Evolutionary conservation across 2,113 vertebrate species (phyloP).

Genomic region (Ictidomys tridecemlineatus): DNA sequence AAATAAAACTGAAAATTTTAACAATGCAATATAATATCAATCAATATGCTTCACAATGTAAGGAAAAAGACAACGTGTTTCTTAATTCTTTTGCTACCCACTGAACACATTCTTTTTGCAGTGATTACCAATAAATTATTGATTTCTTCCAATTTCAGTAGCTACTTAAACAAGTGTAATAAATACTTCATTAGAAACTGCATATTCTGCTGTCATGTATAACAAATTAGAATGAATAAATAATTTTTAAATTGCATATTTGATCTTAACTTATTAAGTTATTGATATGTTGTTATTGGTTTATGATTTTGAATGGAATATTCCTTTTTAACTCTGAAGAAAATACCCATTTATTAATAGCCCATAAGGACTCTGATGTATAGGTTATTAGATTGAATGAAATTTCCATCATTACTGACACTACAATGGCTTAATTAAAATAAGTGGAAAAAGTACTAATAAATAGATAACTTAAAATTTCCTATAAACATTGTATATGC

Average conservation of each 20-base stretch:
- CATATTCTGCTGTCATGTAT: too few relatives aligned
- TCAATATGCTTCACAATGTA: not conserved
- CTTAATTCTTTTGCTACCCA: not conserved
- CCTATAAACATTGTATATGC: not conserved
- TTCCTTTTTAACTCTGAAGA: conserved; percentile 4
- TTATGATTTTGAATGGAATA: conserved; percentile 34
- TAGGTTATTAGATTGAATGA: conserved; percentile 35
- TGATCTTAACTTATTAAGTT: not conserved
- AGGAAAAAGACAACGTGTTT: not conserved
- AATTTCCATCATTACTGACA: conserved; percentile 39
- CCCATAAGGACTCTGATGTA: not conserved
- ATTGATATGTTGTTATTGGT: not conserved
- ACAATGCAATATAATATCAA: not conserved
- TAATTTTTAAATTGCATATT: not conserved
- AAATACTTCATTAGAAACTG: not conserved
- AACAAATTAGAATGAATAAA: too few relatives aligned
- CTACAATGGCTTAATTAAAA: conserved; percentile 56
- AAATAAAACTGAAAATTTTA: not conserved
- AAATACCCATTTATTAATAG: not conserved
- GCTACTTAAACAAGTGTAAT: not conserved
- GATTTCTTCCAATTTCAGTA: not conserved
- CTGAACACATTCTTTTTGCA: not conserved
- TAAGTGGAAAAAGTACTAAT: conserved; percentile 9
- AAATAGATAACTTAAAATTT: not conserved
- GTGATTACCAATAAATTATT: not conserved